Percentiles rank a stretch among this genome's conserved stretches.
Evolutionary conservation across 2,888 invertebrate genomes (phyloP).

Genomic region (Drosophila atripex): DNA sequence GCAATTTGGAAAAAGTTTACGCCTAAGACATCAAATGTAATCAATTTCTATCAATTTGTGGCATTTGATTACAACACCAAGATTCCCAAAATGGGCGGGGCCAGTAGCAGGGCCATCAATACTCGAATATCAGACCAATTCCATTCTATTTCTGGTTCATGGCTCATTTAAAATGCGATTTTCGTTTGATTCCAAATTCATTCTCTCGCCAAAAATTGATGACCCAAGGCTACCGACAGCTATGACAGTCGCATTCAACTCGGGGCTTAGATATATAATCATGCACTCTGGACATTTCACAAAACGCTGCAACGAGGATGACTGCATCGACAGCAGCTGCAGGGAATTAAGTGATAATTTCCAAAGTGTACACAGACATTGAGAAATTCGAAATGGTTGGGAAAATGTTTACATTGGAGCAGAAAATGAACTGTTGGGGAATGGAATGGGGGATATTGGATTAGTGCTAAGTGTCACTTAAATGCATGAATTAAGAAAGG

Average conservation of each 20-base stretch:
- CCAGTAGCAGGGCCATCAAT: background rate
- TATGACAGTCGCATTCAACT: constrained; percentile 25
- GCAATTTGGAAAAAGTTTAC: constrained; percentile 57
- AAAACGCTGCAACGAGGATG: constrained; percentile 13
- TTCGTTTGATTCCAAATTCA: constrained; percentile 5
- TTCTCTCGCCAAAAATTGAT: constrained; percentile 18
- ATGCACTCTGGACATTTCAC: constrained; percentile 16
- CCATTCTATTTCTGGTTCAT: constrained; percentile 54
- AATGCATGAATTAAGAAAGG: background rate
- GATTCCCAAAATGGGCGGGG: background rate
- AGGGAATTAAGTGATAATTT: constrained; percentile 34
- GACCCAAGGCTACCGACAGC: constrained; percentile 22
- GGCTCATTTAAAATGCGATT: constrained; percentile 55
- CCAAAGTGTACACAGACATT: constrained; percentile 18
- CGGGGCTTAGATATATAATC: constrained; percentile 10
- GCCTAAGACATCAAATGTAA: constrained; percentile 29
- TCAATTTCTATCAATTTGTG: constrained; percentile 24
- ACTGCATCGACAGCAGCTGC: constrained; percentile 29
- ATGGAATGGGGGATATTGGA: background rate
- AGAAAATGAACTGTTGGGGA: background rate
- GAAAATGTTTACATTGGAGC: constrained; percentile 4
- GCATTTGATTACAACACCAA: constrained; percentile 56
- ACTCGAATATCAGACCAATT: constrained; percentile 11
- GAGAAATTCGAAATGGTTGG: constrained; percentile 7
- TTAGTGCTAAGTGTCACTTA: background rate